Evolutionary conservation across 2,113 vertebrate species (phyloP).

Genomic region (Panurus biarmicus): DNA sequence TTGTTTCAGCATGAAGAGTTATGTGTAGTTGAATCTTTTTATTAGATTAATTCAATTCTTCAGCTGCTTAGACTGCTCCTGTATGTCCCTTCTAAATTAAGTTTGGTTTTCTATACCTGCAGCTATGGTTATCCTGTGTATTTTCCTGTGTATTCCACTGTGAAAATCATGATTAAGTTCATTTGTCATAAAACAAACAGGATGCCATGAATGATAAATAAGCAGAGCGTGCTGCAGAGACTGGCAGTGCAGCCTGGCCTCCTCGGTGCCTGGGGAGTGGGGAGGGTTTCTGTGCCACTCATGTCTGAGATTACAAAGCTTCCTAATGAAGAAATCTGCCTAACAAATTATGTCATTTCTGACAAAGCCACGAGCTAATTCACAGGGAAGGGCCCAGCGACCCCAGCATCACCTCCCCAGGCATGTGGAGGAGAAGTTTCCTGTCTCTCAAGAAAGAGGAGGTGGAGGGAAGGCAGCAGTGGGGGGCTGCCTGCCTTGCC

Average conservation of each 20-base stretch:
- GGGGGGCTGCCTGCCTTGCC: background rate
- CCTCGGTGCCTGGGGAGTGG: background rate
- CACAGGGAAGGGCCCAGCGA: background rate
- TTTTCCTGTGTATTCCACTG: slow-evolving; percentile 19
- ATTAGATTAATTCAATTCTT: slow-evolving; percentile 11
- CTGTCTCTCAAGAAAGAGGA: background rate
- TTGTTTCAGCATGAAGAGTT: slow-evolving; percentile 5
- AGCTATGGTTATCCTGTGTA: background rate
- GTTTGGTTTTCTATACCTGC: background rate
- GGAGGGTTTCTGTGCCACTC: background rate
- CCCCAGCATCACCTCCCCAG: background rate
- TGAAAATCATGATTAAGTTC: slow-evolving; percentile 20
- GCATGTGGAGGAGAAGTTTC: accelerated
- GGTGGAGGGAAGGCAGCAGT: accelerated
- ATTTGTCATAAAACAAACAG: slow-evolving; percentile 44
- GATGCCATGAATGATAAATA: slow-evolving; percentile 36
- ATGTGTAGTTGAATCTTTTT: background rate
- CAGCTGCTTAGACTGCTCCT: background rate
- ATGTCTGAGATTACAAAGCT: background rate
- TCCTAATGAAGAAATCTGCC: slow-evolving; percentile 37
- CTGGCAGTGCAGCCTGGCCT: background rate
- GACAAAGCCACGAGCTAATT: background rate
- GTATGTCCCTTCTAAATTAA: background rate
- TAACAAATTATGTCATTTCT: slow-evolving; percentile 13
- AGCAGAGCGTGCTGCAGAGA: background rate